Conservation (phyloP, 2,797 vertebrate species). For the Periparus ater region DNA sequence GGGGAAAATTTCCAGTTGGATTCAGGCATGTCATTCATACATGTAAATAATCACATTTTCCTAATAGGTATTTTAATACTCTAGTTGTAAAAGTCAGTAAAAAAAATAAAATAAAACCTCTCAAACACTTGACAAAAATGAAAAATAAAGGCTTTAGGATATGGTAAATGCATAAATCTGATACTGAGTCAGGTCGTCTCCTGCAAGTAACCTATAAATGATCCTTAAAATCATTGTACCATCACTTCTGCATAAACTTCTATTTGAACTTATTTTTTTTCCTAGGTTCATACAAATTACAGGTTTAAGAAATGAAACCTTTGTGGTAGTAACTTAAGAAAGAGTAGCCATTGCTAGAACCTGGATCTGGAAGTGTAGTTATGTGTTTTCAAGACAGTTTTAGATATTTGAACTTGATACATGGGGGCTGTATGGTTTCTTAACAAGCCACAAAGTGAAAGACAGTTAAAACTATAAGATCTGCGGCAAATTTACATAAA, state of each 20-base stretch:
- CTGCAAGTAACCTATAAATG: neutral
- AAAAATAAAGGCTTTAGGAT: neutral
- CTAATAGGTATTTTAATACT: neutral
- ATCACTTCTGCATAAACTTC: neutral
- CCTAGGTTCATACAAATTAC: neutral
- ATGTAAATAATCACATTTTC: neutral
- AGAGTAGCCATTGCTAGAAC: neutral
- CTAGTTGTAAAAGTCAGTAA: neutral
- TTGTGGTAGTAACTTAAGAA: neutral
- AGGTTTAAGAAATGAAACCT: neutral
- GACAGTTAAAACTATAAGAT: neutral
- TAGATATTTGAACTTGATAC: neutral
- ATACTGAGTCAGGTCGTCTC: fast-evolving
- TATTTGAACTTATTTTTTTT: neutral
- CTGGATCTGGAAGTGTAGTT: neutral
- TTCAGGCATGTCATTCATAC: neutral
- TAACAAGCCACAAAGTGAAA: neutral
- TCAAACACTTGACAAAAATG: neutral
- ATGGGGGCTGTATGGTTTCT: neutral
- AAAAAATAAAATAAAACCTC: neutral
- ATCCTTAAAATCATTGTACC: neutral
- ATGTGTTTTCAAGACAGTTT: neutral
- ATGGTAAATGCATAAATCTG: neutral
- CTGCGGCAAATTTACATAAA: neutral
- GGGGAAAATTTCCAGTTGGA: neutral